Percentiles rank a stretch among this genome's conserved stretches.
These are phyloP conservation scores for Drosophila macrospina DNA, from an alignment of 2,888 invertebrate genomes.

Conservation along the genomic window DNA sequence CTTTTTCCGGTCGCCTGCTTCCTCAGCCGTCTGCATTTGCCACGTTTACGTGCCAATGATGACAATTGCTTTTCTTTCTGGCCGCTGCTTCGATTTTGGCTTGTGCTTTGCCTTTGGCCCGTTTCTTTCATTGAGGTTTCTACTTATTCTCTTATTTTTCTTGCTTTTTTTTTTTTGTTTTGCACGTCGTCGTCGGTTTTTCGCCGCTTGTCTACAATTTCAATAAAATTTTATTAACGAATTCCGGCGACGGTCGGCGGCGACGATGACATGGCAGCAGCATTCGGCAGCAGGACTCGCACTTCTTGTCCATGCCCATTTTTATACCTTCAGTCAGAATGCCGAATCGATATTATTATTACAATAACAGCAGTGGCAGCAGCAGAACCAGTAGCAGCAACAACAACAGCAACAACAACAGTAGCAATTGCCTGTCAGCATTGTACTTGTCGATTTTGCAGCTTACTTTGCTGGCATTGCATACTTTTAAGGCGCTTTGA, in stretches of 20 bases:
- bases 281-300: constrained; percentile 40
- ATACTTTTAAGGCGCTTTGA: constrained; percentile 82
- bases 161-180: constrained; percentile 62
- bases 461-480: constrained; percentile 82
- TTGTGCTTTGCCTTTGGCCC: constrained; percentile 37
- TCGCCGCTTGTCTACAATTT: constrained; percentile 84
- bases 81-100: constrained; percentile 72
- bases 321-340: constrained; percentile 67
- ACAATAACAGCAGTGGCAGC: constrained; percentile 64
- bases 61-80: constrained; percentile 80
- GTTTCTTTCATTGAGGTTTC: constrained; percentile 38
- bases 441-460: constrained; percentile 82
- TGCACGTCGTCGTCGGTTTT: constrained; percentile 80
- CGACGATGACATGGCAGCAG: constrained; percentile 77
- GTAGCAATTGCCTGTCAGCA: constrained; percentile 82
- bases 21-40: constrained; percentile 23
- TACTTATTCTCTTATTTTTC: not conserved
- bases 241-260: constrained; percentile 81
- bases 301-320: constrained; percentile 53
- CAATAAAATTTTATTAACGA: constrained; percentile 85
- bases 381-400: constrained; percentile 22
- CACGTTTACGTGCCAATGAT: constrained; percentile 82
- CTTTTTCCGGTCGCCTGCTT: constrained; percentile 61
- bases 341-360: constrained; percentile 80
- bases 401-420: constrained; percentile 41